These are phyloP conservation scores for Sebastes paucispinis DNA, from an alignment of 2,797 vertebrate species.

Conservation along the genomic window DNA sequence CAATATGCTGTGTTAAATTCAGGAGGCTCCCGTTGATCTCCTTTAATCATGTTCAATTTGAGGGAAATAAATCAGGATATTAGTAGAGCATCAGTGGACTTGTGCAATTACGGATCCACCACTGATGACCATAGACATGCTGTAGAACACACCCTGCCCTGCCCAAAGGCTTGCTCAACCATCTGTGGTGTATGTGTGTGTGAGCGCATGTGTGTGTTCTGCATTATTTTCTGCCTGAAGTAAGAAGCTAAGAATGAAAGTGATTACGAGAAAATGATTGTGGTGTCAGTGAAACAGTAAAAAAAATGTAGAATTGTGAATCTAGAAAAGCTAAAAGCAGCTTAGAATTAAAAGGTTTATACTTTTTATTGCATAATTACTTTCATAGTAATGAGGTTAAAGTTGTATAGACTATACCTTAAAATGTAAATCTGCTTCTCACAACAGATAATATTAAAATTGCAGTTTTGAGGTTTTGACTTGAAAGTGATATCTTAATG, in stretches of 20 bases:
- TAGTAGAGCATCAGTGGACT: conserved; percentile 41
- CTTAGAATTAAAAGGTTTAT: background rate
- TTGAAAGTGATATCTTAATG: conserved; percentile 11
- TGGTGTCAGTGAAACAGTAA: background rate
- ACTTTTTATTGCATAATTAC: background rate
- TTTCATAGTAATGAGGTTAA: background rate
- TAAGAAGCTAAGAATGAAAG: conserved; percentile 11
- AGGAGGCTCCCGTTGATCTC: background rate
- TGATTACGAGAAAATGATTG: background rate
- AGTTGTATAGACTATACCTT: background rate
- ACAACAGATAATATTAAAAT: background rate
- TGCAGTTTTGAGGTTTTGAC: background rate
- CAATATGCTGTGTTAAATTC: background rate
- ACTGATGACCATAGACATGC: conserved; percentile 65
- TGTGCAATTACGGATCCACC: conserved; percentile 57
- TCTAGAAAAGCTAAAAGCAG: background rate
- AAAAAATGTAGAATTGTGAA: background rate
- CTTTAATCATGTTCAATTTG: conserved; percentile 29
- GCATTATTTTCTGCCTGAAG: conserved; percentile 15
- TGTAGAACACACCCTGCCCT: conserved; percentile 63
- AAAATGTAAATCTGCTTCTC: background rate
- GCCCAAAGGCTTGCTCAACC: conserved; percentile 49
- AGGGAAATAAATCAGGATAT: conserved; percentile 52
- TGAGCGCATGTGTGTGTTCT: background rate
- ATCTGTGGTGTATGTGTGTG: conserved; percentile 22